phyloP scores from a whole-genome alignment of 2,113 vertebrate species.

The Melanotaenia duboulayi region DNA sequence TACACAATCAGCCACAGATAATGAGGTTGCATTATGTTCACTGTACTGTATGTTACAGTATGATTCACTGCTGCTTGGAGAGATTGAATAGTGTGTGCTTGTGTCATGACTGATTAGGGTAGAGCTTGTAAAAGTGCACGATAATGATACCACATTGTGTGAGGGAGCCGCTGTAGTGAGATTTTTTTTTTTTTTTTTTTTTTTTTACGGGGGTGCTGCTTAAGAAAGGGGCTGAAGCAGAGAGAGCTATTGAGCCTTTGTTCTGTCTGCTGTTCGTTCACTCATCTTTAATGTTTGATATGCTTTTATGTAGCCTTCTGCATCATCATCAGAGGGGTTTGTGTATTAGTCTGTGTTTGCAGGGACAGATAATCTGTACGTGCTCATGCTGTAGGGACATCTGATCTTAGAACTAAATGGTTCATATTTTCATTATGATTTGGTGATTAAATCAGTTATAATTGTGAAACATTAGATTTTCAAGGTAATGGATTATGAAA shows the following conservation, averaged over 20 bases:
- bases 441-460: not conserved
- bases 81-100: conserved; percentile 72
- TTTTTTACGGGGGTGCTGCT: conserved; percentile 50
- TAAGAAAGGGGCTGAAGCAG: conserved; percentile 44
- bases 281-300: conserved; percentile 66
- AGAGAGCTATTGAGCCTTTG: conserved; percentile 55
- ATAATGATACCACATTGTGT: conserved; percentile 73
- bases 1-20: conserved; percentile 78
- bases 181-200: conserved; percentile 5
- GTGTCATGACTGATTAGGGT: conserved; percentile 77
- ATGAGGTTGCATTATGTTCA: conserved; percentile 72
- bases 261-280: conserved; percentile 34
- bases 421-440: not conserved
- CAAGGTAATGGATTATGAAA: not conserved
- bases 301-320: conserved; percentile 61
- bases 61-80: conserved; percentile 70
- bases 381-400: not conserved
- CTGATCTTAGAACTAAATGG: not conserved
- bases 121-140: conserved; percentile 56
- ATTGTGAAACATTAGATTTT: not conserved
- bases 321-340: conserved; percentile 49
- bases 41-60: too few relatives aligned
- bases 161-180: conserved; percentile 53
- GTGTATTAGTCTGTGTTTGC: conserved; percentile 20
- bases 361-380: conserved; percentile 19